Evolutionary conservation across 2,113 vertebrate genomes (phyloP).

Genomic region (Argyrosomus japonicus): DNA sequence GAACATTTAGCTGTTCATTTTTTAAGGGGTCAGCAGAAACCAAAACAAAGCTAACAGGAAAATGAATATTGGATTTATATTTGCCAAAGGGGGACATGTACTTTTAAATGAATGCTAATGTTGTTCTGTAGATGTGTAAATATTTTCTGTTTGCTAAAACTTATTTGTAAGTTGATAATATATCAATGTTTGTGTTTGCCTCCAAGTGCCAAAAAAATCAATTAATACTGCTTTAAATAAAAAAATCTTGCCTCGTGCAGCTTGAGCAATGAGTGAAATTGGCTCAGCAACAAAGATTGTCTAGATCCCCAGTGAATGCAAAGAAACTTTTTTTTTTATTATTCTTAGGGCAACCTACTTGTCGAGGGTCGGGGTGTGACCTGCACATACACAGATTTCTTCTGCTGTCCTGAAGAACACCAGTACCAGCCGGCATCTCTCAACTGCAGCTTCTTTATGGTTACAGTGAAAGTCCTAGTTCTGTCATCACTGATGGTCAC

Average conservation of each 20-base stretch:
- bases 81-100: background rate
- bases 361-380: slow-evolving; percentile 60
- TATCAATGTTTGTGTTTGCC: background rate
- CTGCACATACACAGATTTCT: slow-evolving; percentile 49
- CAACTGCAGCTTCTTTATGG: slow-evolving; percentile 71
- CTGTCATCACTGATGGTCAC: slow-evolving; percentile 80
- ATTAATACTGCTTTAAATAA: background rate
- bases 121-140: background rate
- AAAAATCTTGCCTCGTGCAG: background rate
- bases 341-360: slow-evolving; percentile 54
- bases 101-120: background rate
- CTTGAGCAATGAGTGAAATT: background rate
- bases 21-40: background rate
- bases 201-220: background rate
- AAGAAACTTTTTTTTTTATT: no score
- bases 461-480: slow-evolving; percentile 72
- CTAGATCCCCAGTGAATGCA: background rate
- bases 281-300: background rate
- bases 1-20: no score
- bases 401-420: slow-evolving; percentile 66
- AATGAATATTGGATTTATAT: background rate
- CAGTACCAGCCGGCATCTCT: slow-evolving; percentile 76
- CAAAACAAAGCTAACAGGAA: slow-evolving; percentile 1
- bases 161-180: background rate
- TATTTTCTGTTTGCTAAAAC: background rate